Base-by-base conservation (phyloP, 2,888 invertebrate species). In the Auanema sp. region DNA sequence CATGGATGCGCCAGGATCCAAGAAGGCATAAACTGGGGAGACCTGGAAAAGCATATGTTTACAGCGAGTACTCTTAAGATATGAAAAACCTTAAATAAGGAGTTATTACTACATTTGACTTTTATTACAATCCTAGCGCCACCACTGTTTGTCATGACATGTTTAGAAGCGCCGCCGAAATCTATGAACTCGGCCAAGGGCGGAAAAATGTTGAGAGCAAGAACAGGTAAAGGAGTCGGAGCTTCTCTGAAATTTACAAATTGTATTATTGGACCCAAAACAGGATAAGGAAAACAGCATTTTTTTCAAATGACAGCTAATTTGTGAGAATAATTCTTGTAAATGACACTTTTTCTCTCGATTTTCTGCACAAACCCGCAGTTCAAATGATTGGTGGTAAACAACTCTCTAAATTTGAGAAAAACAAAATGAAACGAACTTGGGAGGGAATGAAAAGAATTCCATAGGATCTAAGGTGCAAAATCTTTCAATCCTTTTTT, bases 101-200 rank as follows among this genome's bases (percentile, higher is more conserved):
- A 47, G 55, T 76, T 76, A 55, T 76, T 74, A 33, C 71, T 71
- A 56, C 76, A 76, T 63, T 74, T 72, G 47, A 76, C 71, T 57
- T 76, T 76, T 64, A 74, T 71, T 6, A 76, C 76, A 14, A 74
- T 58, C 25, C 74, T 66, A 25, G 68, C 60, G 14, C 67, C 62
- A 25, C 76, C 72, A 53, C 62, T 61, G 64, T 76, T 76, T 3
- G 74, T 76, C 12, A 76, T 42, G 10, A 62, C 60, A 56, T 76
- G 76, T 40, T 68, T 66, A 0, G 74, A 74, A 2, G 76, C 76
- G 23, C 76, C 76, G 8, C 76, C 76, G 42, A 74, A 71, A 23
- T 71, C 76, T 16, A 76, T 76, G 55, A 76, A 76, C 53, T 76
- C 73, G 52, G 76, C 76, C 23, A 74, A 70, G 2, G 72, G 70